Conservation (phyloP, 2,888 invertebrate species). For the Neoascia interrupta region DNA sequence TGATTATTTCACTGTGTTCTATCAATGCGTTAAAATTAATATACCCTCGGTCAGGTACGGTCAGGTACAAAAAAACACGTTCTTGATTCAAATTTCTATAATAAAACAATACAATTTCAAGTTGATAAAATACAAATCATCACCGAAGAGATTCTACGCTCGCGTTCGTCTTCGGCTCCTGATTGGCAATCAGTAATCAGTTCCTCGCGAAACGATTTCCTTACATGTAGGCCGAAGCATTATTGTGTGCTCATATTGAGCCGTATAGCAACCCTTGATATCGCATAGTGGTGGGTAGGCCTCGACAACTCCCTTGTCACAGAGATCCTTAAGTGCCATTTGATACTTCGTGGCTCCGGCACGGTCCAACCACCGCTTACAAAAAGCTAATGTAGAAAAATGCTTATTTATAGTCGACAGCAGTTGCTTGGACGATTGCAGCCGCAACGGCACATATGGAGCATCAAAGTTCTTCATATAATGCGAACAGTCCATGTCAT, state of each 20-base stretch:
- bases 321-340: constrained; percentile 98
- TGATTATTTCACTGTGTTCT: too few relatives aligned
- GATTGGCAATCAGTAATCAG: constrained; percentile 85
- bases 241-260: constrained; percentile 99
- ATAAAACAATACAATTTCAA: constrained; percentile 34
- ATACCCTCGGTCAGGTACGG: too few relatives aligned
- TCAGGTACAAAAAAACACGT: too few relatives aligned
- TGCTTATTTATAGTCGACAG: constrained; percentile 96
- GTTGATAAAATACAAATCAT: constrained; percentile 18
- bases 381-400: constrained; percentile 98
- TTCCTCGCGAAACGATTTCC: constrained; percentile 97
- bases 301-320: constrained; percentile 98
- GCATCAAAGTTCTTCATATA: constrained; percentile 99
- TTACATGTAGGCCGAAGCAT: constrained; percentile 98
- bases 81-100: constrained; percentile 4
- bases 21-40: too few relatives aligned
- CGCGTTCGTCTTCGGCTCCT: background rate
- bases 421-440: constrained; percentile 95
- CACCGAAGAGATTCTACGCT: constrained; percentile 5
- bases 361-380: constrained; percentile 99
- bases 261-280: constrained; percentile 98
- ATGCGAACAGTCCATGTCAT: constrained; percentile 99
- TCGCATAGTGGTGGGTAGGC: constrained; percentile 99
- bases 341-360: constrained; percentile 98
- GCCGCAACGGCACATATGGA: constrained; percentile 93